Conservation (phyloP, 2,888 invertebrate species). For the Tridacna gigas region DNA sequence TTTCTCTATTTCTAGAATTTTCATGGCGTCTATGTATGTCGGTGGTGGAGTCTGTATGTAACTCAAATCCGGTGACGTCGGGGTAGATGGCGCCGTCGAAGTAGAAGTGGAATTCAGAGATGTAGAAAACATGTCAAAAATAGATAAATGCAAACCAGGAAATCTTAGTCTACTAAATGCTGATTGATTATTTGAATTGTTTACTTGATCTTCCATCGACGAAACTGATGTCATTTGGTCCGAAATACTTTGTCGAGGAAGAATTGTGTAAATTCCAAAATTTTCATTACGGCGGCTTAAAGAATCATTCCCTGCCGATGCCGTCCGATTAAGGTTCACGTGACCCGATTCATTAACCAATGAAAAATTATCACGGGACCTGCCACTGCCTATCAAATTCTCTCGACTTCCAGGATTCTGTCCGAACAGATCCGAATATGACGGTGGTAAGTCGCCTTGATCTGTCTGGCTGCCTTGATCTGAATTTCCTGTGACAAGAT, state of each 20-base stretch:
- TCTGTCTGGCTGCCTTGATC: conserved; percentile 38
- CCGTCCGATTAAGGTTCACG: neutral
- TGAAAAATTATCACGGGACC: conserved; percentile 1
- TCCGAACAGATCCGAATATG: conserved; percentile 58
- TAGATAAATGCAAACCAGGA: conserved; percentile 59
- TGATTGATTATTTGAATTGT: conserved; percentile 9
- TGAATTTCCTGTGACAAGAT: conserved; percentile 19
- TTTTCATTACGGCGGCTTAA: neutral
- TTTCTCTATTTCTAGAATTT: conserved; percentile 34
- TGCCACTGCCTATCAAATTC: neutral
- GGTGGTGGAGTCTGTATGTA: conserved; percentile 59
- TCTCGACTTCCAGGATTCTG: conserved; percentile 13
- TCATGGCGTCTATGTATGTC: conserved; percentile 48
- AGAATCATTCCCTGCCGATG: neutral
- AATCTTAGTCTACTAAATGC: conserved; percentile 29
- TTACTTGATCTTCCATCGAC: neutral
- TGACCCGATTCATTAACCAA: conserved; percentile 18
- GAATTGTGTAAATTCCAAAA: conserved; percentile 15
- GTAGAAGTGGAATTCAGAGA: neutral
- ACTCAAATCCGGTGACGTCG: conserved; percentile 37
- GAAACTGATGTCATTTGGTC: conserved; percentile 12
- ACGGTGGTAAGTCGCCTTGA: conserved; percentile 43
- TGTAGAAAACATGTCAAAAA: conserved; percentile 50
- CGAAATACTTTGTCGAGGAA: conserved; percentile 4
- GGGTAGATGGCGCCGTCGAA: conserved; percentile 15